Conservation (phyloP, 1,140 invertebrate species). For the Temnothorax curvispinosus region DNA sequence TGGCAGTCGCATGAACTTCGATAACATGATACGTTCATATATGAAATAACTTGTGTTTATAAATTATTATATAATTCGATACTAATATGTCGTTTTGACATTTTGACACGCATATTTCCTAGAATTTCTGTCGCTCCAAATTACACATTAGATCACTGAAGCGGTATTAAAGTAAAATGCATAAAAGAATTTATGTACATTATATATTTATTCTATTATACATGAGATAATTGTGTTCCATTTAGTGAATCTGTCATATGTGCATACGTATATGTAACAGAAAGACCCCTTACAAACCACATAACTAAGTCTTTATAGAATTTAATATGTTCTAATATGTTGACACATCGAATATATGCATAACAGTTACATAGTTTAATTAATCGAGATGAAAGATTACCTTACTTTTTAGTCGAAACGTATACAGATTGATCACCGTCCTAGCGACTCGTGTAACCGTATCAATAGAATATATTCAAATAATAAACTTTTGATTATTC, state of each 20-base stretch:
- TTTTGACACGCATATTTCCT: conserved; percentile 42
- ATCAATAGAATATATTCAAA: background rate
- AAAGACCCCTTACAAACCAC: background rate
- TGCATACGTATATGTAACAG: background rate
- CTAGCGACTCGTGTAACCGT: background rate
- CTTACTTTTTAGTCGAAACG: background rate
- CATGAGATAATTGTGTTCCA: background rate
- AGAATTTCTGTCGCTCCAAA: conserved; percentile 29
- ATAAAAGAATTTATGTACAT: conserved; percentile 8
- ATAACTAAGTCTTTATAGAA: background rate
- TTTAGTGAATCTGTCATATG: background rate
- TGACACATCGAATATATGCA: background rate
- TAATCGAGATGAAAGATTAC: background rate
- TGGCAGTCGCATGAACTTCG: background rate
- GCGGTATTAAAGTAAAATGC: background rate
- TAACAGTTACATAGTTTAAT: background rate
- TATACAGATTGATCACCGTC: background rate
- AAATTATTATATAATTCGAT: too few relatives aligned
- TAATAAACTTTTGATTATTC: background rate
- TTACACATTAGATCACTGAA: conserved; percentile 6
- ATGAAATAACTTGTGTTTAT: too few relatives aligned
- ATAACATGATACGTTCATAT: too few relatives aligned
- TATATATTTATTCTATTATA: background rate
- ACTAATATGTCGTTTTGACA: conserved; percentile 6
- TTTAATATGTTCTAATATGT: background rate